These are phyloP conservation scores for Mycalesis mineus DNA, from an alignment of 2,888 invertebrate species.

Conservation along the genomic window DNA sequence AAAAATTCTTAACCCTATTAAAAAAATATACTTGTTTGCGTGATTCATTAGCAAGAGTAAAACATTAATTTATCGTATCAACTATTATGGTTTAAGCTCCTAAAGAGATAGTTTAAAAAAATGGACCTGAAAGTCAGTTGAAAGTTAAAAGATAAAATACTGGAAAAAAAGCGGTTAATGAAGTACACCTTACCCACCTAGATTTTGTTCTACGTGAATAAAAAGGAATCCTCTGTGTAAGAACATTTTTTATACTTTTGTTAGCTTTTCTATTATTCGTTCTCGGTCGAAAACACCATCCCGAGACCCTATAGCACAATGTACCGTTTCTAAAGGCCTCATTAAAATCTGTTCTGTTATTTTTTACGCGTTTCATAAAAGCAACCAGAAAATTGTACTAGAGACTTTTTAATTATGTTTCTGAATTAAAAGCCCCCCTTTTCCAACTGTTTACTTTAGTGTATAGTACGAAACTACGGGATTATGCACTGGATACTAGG, in stretches of 20 bases:
- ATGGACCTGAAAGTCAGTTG: too few species aligned
- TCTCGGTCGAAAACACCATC: neutral
- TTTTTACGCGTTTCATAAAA: slow-evolving; percentile 17
- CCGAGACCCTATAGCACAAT: neutral
- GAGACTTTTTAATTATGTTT: slow-evolving; percentile 21
- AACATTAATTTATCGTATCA: too few species aligned
- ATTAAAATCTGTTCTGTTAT: slow-evolving; percentile 20
- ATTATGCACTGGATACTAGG: too few species aligned
- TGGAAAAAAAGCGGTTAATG: too few species aligned
- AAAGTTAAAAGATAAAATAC: too few species aligned
- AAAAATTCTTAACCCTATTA: too few species aligned
- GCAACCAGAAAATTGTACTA: neutral
- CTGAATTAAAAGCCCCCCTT: slow-evolving; percentile 5
- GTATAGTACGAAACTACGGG: too few species aligned
- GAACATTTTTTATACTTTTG: slow-evolving; percentile 9
- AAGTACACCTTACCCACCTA: too few species aligned
- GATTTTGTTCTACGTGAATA: neutral
- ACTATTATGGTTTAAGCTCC: too few species aligned
- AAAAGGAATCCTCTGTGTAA: neutral
- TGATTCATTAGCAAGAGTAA: too few species aligned
- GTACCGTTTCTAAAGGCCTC: slow-evolving; percentile 5
- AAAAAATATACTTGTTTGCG: too few species aligned
- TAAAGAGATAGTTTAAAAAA: too few species aligned
- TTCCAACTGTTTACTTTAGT: neutral
- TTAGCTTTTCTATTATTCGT: slow-evolving; percentile 7